Evolutionary conservation across 1,140 invertebrate species (phyloP), one percentile per base, ranked within the genome.

Genomic region (Liolophura sinensis): DNA sequence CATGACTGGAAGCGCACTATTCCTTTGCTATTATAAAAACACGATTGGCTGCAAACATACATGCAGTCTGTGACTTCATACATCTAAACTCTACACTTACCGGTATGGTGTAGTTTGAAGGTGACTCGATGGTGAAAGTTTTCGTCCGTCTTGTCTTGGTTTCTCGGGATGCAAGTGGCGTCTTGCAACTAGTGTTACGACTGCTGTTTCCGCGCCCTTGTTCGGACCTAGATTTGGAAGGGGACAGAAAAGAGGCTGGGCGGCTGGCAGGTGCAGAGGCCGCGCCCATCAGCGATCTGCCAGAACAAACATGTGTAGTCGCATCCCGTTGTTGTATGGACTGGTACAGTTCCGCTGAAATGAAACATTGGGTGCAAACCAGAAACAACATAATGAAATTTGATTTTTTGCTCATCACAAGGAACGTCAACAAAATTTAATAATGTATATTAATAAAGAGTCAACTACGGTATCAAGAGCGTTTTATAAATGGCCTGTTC

Each of bases 51-150:
- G 31, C 9, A 5, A 9, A 9, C 31, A 40, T 9, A 40, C 9
- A 40, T 9, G 31, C 31, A 40, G 31, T 40, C 9, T 40, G 9
- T 5, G n/a, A n/a, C n/a, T n/a, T n/a, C n/a, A n/a, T n/a, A n/a
- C n/a, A n/a, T n/a, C 9, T 3, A 40, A 40, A 40, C 31, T 3
- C 9, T 40, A 24, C 40, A 49, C 55, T 60, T 55, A 71, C 65
- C 11, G 65, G 61, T 9, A 67, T 64, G 20, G 15, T 71, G 15
- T 68, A 68, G 49, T 65, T 68, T 0, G 48, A 6, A 1, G 51
- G 58, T 3, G 66, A 56, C 27, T 65, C 52, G n/a, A 68, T 59
- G 24, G 55, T 25, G 46, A 65, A 62, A 16, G 49, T 64, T 65
- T 67, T 68, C 5, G 66, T 58, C n/a, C 52, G 59, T 20, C 47